These are phyloP conservation scores for Acronicta aceris DNA, from an alignment of 2,888 invertebrate genomes.

Conservation along the genomic window DNA sequence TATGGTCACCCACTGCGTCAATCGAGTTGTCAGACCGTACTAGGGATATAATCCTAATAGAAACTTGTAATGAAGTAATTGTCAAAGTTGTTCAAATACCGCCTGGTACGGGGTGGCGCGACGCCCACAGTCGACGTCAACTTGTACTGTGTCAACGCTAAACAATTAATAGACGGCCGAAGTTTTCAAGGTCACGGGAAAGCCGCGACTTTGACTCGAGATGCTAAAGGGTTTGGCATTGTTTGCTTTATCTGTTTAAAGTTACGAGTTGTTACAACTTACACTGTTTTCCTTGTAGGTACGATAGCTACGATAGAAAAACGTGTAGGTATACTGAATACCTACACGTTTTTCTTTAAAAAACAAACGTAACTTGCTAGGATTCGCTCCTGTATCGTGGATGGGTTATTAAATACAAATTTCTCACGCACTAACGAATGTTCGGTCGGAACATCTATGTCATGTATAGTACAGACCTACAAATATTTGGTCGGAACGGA, in stretches of 20 bases:
- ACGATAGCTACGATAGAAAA: too few species aligned
- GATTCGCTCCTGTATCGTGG: too few species aligned
- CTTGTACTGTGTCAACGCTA: constrained; percentile 24
- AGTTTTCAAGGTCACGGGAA: constrained; percentile 23
- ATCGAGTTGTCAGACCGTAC: background rate
- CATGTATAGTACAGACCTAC: too few species aligned
- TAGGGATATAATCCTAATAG: constrained; percentile 15
- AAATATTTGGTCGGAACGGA: too few species aligned
- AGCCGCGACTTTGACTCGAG: constrained; percentile 21
- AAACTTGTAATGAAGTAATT: constrained; percentile 50
- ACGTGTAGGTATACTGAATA: too few species aligned
- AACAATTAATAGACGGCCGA: constrained; percentile 39
- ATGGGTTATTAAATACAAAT: too few species aligned
- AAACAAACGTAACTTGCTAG: too few species aligned
- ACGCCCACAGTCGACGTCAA: constrained; percentile 21
- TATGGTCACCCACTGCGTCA: background rate
- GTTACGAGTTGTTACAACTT: background rate
- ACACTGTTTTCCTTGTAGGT: background rate
- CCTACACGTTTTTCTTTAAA: background rate
- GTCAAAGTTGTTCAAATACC: constrained; percentile 51
- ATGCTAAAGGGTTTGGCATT: constrained; percentile 19
- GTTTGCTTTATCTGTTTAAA: constrained; percentile 18
- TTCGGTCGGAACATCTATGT: too few species aligned
- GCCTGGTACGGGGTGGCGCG: constrained; percentile 54
- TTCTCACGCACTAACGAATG: too few species aligned